phyloP scores from a whole-genome alignment of 2,797 vertebrate genomes.

The Argya squamiceps region DNA sequence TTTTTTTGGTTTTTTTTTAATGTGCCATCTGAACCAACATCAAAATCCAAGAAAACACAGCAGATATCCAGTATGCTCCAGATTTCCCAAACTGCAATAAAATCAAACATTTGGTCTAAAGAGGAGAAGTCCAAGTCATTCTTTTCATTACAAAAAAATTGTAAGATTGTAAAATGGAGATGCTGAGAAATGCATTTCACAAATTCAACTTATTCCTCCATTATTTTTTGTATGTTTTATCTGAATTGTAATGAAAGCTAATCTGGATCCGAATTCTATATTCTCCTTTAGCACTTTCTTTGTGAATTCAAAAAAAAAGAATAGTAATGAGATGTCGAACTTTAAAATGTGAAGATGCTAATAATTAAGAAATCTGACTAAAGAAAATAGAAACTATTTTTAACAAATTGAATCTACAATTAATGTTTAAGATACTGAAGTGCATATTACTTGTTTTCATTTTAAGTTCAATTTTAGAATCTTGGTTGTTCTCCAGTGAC shows the following conservation, averaged over 20 bases:
- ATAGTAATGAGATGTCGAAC: not conserved
- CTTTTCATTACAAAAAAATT: not conserved
- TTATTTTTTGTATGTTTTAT: not conserved
- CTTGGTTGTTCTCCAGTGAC: not conserved
- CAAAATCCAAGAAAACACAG: not conserved
- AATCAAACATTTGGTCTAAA: not conserved
- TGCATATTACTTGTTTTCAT: not conserved
- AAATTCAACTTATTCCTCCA: not conserved
- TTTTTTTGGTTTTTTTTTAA: not conserved
- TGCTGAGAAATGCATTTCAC: not conserved
- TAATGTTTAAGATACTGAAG: not conserved
- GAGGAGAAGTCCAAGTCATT: not conserved
- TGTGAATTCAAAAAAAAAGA: not conserved
- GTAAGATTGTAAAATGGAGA: not conserved
- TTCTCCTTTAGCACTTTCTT: not conserved
- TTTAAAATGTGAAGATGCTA: not conserved
- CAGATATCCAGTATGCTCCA: not conserved
- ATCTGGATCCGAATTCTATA: not conserved
- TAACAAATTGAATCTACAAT: not conserved
- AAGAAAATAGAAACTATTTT: not conserved
- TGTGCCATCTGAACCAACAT: not conserved
- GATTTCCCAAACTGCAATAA: not conserved
- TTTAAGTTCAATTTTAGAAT: not conserved
- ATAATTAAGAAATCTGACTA: not conserved
- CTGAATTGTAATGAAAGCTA: not conserved